A percentile compares a stretch with the other conserved stretches of the same genome.
Evolutionary conservation across 2,797 vertebrate species (phyloP).

Genomic region (Trematomus bernacchii): DNA sequence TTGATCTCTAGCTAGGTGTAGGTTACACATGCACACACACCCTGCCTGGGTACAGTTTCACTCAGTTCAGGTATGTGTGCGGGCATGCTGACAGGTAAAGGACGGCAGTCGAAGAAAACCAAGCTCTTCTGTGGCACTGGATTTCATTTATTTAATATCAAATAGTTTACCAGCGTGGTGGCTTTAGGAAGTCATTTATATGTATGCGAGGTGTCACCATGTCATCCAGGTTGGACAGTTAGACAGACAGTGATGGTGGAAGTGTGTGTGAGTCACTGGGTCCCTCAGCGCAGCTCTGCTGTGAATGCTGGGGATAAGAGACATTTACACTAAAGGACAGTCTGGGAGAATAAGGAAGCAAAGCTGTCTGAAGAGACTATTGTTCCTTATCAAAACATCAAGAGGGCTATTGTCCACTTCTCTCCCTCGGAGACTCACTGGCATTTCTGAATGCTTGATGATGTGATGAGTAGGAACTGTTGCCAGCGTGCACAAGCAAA

Average conservation of each 20-base stretch:
- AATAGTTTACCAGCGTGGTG: constrained; percentile 19
- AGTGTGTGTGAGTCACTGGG: constrained; percentile 30
- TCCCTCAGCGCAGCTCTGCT: constrained; percentile 57
- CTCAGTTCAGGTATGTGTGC: constrained; percentile 10
- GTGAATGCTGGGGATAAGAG: constrained; percentile 72
- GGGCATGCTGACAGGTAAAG: constrained; percentile 12
- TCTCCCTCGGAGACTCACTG: constrained; percentile 75
- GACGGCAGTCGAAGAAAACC: neutral
- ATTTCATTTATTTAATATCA: constrained; percentile 27
- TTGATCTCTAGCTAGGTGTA: constrained; percentile 74
- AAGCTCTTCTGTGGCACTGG: neutral
- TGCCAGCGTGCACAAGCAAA: constrained; percentile 16
- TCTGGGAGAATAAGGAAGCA: constrained; percentile 72
- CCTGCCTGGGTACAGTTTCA: constrained; percentile 61
- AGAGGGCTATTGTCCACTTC: constrained; percentile 79
- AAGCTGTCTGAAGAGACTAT: constrained; percentile 82
- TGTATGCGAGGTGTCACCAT: constrained; percentile 65
- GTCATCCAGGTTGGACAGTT: constrained; percentile 72
- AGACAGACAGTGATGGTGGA: constrained; percentile 64
- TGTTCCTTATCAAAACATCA: constrained; percentile 86
- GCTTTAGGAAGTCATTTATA: constrained; percentile 48
- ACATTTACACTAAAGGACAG: constrained; percentile 85
- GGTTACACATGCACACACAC: constrained; percentile 68
- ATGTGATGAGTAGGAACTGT: constrained; percentile 47
- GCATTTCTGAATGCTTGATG: constrained; percentile 81